Conservation (phyloP, 2,113 vertebrate species). For the Lipophrys pholis region DNA sequence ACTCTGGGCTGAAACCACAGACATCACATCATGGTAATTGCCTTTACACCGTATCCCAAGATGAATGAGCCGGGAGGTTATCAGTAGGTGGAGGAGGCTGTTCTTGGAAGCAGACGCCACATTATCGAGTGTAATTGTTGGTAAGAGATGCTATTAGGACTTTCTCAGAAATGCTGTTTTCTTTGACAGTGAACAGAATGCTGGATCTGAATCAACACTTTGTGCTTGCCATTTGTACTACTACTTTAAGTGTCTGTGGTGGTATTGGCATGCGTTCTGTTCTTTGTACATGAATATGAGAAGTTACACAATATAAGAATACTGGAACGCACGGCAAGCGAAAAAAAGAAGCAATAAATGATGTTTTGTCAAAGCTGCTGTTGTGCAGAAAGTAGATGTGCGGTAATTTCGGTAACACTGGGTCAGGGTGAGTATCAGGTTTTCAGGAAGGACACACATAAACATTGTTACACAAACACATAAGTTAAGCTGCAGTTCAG, state of each 20-base stretch:
- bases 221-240: slow-evolving; percentile 64
- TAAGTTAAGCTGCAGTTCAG: slow-evolving; percentile 7
- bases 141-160: slow-evolving; percentile 43
- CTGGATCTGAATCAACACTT: slow-evolving; percentile 56
- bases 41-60: slow-evolving; percentile 41
- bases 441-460: slow-evolving; percentile 9
- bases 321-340: slow-evolving; percentile 25
- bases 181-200: slow-evolving; percentile 71
- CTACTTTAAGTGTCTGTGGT: slow-evolving; percentile 43
- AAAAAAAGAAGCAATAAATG: slow-evolving; percentile 1
- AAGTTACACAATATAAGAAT: slow-evolving; percentile 52
- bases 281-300: slow-evolving; percentile 34
- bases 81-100: slow-evolving; percentile 34
- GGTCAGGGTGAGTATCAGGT: background rate
- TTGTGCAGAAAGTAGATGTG: background rate
- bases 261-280: slow-evolving; percentile 50
- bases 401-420: slow-evolving; percentile 7
- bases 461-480: slow-evolving; percentile 21
- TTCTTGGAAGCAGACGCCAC: slow-evolving; percentile 45
- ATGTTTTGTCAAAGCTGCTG: slow-evolving; percentile 10
- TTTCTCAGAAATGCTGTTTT: slow-evolving; percentile 67
- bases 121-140: slow-evolving; percentile 51
- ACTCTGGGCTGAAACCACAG: slow-evolving; percentile 10
- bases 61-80: slow-evolving; percentile 60
- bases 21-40: slow-evolving; percentile 47